These are phyloP conservation scores for Scaptomyza caliginosa DNA, from an alignment of 2,888 invertebrate genomes.

Conservation along the genomic window DNA sequence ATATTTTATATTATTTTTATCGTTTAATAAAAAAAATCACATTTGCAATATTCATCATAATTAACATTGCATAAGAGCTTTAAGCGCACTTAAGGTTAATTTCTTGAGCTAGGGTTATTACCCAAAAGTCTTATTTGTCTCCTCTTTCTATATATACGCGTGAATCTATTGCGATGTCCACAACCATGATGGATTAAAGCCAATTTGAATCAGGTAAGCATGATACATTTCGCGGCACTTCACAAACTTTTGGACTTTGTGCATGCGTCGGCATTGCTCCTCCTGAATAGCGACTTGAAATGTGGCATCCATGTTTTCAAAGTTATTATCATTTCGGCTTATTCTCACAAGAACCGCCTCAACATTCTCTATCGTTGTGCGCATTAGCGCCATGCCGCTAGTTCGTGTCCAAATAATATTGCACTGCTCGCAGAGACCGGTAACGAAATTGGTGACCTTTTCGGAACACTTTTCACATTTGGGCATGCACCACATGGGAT, in stretches of 20 bases:
- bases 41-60: background rate
- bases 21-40: background rate
- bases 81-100: too few relatives aligned
- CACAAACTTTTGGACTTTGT: background rate
- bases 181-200: background rate
- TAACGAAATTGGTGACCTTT: background rate
- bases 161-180: background rate
- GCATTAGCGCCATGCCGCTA: accelerated
- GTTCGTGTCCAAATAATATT: background rate
- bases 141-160: background rate
- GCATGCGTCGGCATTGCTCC: too few relatives aligned
- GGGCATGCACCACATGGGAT: background rate
- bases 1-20: background rate
- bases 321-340: background rate
- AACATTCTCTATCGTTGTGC: background rate
- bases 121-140: background rate
- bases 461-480: background rate
- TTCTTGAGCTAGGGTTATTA: too few relatives aligned
- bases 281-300: background rate
- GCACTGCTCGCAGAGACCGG: background rate
- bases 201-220: background rate
- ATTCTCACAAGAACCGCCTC: background rate
- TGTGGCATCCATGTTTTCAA: background rate
- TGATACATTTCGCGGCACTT: background rate
- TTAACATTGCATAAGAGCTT: too few relatives aligned